Conservation (phyloP, 1,140 invertebrate genomes). For the Trissolcus basalis region DNA sequence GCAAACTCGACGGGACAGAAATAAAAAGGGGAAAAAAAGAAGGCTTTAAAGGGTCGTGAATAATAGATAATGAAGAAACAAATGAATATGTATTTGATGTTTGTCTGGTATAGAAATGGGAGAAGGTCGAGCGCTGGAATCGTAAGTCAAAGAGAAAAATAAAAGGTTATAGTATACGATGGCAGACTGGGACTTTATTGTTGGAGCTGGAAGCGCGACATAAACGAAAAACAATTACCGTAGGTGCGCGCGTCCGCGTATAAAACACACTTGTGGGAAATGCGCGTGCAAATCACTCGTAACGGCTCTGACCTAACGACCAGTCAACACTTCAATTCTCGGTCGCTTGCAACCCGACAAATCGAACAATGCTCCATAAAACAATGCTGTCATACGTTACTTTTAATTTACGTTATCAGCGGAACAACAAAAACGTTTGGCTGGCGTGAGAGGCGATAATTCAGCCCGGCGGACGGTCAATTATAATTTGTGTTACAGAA, state of each 20-base stretch:
- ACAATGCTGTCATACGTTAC: constrained; percentile 46
- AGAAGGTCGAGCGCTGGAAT: not conserved
- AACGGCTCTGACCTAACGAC: constrained; percentile 45
- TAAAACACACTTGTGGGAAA: constrained; percentile 44
- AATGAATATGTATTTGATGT: too few relatives aligned
- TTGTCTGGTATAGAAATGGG: too few relatives aligned
- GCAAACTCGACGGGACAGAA: too few relatives aligned
- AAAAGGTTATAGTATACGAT: constrained; percentile 11
- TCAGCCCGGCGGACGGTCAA: constrained; percentile 28
- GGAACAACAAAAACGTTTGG: constrained; percentile 34
- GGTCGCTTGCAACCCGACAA: constrained; percentile 39
- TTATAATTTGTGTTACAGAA: constrained; percentile 40
- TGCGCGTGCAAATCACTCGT: constrained; percentile 44
- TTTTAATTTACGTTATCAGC: constrained; percentile 50
- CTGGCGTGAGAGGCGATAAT: constrained; percentile 41
- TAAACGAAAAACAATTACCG: constrained; percentile 49
- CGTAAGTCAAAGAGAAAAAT: constrained; percentile 19
- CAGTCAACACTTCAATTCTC: constrained; percentile 43
- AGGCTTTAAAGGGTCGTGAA: too few relatives aligned
- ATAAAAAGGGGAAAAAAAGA: too few relatives aligned
- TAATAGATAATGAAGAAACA: too few relatives aligned
- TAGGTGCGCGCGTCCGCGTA: constrained; percentile 14
- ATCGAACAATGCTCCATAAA: constrained; percentile 52
- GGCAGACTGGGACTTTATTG: constrained; percentile 26
- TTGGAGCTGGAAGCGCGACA: constrained; percentile 25